phyloP scores from a whole-genome alignment of 2,113 vertebrate genomes.

The Peucedramus taeniatus region DNA sequence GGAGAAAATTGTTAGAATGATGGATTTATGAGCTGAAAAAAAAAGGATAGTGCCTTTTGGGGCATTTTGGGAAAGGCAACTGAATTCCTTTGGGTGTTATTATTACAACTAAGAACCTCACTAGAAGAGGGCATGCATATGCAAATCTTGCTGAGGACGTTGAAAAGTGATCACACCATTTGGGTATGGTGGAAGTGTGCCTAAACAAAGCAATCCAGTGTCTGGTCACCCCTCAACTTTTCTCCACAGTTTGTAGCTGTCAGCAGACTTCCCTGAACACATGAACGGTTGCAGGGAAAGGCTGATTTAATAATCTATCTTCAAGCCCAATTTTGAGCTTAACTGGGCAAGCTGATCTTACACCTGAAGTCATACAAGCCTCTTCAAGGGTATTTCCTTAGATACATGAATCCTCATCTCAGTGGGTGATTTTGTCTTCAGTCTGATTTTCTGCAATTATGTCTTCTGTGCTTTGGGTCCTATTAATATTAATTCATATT shows the following conservation, averaged over 20 bases:
- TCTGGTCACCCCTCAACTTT: background rate
- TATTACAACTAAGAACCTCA: background rate
- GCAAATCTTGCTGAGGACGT: background rate
- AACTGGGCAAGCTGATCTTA: background rate
- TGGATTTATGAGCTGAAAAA: background rate
- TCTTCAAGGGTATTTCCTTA: background rate
- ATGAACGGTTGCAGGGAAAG: background rate
- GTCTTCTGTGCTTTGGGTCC: background rate
- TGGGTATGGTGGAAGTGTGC: background rate
- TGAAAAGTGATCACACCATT: background rate
- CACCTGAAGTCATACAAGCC: background rate
- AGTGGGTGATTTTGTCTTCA: background rate
- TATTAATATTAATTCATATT: background rate
- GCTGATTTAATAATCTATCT: background rate
- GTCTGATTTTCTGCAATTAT: background rate
- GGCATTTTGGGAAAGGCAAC: background rate
- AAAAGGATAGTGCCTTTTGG: background rate
- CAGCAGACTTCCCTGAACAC: background rate
- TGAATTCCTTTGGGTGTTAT: background rate
- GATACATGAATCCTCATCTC: background rate
- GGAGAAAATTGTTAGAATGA: background rate
- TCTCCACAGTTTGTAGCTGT: background rate
- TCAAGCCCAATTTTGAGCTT: background rate
- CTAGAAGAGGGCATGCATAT: background rate
- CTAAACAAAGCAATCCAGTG: background rate